Conservation (phyloP, 2,797 vertebrate genomes). For the Catharus ustulatus region DNA sequence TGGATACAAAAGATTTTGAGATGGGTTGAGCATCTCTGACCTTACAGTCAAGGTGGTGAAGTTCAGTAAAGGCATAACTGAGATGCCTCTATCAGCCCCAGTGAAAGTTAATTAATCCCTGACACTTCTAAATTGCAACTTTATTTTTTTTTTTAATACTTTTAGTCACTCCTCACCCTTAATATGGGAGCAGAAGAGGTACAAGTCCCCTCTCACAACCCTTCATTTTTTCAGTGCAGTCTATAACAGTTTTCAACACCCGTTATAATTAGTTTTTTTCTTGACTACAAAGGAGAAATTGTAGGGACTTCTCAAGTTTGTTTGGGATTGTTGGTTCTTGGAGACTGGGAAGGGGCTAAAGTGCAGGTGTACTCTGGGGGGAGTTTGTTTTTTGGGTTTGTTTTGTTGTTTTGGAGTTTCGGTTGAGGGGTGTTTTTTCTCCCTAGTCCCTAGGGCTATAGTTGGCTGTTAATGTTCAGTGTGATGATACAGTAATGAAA, state of each 20-base stretch:
- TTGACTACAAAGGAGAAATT: background rate
- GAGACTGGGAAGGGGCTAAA: background rate
- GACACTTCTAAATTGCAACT: background rate
- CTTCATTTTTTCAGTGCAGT: background rate
- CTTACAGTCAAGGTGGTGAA: background rate
- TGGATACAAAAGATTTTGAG: background rate
- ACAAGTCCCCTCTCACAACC: background rate
- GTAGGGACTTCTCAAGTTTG: background rate
- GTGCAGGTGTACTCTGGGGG: background rate
- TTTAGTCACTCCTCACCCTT: background rate
- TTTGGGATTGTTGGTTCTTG: background rate
- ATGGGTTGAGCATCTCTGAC: background rate
- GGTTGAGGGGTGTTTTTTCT: fast-evolving
- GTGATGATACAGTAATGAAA: background rate
- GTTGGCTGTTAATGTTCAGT: background rate
- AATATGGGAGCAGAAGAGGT: background rate
- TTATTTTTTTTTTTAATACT: background rate
- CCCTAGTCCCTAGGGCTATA: background rate
- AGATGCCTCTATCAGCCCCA: background rate
- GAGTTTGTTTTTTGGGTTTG: background rate
- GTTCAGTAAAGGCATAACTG: background rate
- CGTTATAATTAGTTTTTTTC: background rate
- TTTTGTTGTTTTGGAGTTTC: background rate
- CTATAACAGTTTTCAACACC: background rate
- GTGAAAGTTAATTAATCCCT: background rate